A percentile compares a stretch with the other conserved stretches of the same genome.
phyloP scores from a whole-genome alignment of 1,140 invertebrate species.

The Harlomillsia oculata region DNA sequence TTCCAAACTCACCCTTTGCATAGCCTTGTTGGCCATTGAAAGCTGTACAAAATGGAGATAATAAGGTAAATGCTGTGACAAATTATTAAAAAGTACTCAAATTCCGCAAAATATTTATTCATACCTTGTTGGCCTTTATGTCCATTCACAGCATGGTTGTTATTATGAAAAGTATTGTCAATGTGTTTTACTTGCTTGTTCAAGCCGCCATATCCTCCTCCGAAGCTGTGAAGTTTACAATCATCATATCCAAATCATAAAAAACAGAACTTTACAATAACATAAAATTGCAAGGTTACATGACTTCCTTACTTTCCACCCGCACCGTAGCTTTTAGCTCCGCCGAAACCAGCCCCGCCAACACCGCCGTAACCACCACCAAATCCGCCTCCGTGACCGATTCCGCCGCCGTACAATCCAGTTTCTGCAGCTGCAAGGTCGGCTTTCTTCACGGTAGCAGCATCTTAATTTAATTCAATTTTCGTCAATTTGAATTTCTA shows the following conservation, averaged over 20 bases:
- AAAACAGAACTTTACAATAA: neutral
- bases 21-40: constrained; percentile 13
- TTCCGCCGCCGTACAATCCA: constrained; percentile 16
- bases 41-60: neutral
- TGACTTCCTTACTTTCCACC: constrained; percentile 17
- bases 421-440: constrained; percentile 27
- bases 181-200: constrained; percentile 22
- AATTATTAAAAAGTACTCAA: neutral
- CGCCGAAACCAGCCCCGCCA: constrained; percentile 5
- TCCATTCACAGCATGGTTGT: constrained; percentile 1
- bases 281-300: neutral
- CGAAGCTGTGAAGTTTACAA: constrained; percentile 13
- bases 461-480: no score
- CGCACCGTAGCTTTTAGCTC: constrained; percentile 12
- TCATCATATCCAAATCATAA: neutral
- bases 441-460: constrained; percentile 5
- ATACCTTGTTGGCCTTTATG: constrained; percentile 23
- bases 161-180: constrained; percentile 10
- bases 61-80: neutral
- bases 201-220: constrained; percentile 18
- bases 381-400: constrained; percentile 17
- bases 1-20: constrained; percentile 4
- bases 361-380: constrained; percentile 16
- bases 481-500: no score
- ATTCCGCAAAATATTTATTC: neutral